A percentile compares a stretch with the other conserved stretches of the same genome.
These are phyloP conservation scores for Epirrhoe alternata DNA, from an alignment of 2,888 invertebrate genomes.

Conservation along the genomic window DNA sequence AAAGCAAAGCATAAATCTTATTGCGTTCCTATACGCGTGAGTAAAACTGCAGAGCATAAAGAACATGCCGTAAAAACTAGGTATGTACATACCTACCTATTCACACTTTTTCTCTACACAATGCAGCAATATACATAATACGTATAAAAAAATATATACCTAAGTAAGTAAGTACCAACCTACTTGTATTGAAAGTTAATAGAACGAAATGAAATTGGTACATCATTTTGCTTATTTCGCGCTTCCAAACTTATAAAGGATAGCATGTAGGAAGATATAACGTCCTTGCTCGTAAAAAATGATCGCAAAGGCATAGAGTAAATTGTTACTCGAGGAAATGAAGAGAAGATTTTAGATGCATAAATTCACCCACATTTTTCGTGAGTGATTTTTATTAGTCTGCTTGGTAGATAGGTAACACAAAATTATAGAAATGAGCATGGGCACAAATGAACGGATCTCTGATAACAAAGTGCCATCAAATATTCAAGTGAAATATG, in stretches of 20 bases:
- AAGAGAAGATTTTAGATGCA: background rate
- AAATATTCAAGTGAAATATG: too few relatives aligned
- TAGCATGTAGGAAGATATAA: background rate
- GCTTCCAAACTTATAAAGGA: background rate
- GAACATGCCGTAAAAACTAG: background rate
- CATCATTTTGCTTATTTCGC: background rate
- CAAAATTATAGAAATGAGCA: background rate
- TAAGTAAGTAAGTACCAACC: too few relatives aligned
- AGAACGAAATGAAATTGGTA: too few relatives aligned
- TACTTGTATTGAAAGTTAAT: too few relatives aligned
- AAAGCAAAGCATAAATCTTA: conserved; percentile 22
- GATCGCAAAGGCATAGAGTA: background rate
- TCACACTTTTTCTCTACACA: too few relatives aligned
- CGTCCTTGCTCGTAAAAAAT: background rate
- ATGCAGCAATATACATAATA: too few relatives aligned
- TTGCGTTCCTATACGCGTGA: conserved; percentile 16
- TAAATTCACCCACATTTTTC: background rate
- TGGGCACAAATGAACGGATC: background rate
- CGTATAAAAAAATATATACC: too few relatives aligned
- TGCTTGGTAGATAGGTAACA: background rate
- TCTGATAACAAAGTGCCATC: too few relatives aligned
- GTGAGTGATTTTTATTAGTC: background rate
- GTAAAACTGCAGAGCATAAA: background rate
- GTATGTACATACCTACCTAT: too few relatives aligned
- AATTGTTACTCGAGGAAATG: background rate